Base-by-base conservation (phyloP, 2,888 invertebrate species). In the Dorcus hopei region DNA sequence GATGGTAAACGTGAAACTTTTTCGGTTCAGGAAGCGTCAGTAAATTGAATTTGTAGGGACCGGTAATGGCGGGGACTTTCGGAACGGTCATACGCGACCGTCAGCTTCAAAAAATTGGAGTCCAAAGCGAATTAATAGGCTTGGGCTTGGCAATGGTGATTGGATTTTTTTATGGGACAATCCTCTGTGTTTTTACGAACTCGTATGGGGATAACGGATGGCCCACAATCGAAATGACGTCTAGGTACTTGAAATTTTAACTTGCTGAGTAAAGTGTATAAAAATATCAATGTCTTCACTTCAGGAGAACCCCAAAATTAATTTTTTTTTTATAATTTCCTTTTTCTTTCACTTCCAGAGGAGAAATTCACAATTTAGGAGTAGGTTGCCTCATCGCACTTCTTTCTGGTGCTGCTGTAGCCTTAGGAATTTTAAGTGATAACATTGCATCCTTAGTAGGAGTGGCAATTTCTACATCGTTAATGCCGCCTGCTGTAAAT, bases 401-500 rank as follows among this genome's bases (percentile, higher is more conserved):
- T 33, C 87, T 90, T 0, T 90, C 90, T 0, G 91, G 91, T 1
- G 89, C 88, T 0, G 91, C 89, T 0, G 90, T 90, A 5, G 90
- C 91, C 0, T 78, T 91, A 49, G 88, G 89, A 2, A 83, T 91
- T 9, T 78, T 92, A n/a, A 89, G 90, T 39, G 90, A 89, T 55
- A 89, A 91, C 75, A 85, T 88, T 3, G 88, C 89, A 0, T 90
- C 90, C 0, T 77, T 91, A 6, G 90, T 91, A 0, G 91, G 91
- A 3, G 91, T 91, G 4, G 91, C 91, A 3, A 91, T 92, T 67
- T 91, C 91, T 0, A 90, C 90, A 0, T 90, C 91, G 0, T 76
- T 92, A 11, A 78, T 91, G 57, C 91, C 91, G 0, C 91, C 92
- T 3, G 90, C 90, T 53, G 91, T 91, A 1, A 91, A 92, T 78